Conservation (phyloP, 2,888 invertebrate genomes). For the Yponomeuta cagnagella region DNA sequence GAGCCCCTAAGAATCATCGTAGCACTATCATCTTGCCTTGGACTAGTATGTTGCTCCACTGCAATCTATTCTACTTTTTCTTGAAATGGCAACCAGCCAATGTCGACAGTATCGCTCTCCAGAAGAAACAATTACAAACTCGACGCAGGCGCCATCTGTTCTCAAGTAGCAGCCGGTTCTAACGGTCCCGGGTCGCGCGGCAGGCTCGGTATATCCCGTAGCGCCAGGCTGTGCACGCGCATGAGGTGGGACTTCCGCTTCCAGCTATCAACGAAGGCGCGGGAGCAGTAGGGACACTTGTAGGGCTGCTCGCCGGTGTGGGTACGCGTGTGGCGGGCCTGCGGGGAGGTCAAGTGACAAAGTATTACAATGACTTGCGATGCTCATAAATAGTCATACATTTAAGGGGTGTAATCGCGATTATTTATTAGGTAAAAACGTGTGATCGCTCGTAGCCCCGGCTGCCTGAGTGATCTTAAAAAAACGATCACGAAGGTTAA, state of each 20-base stretch:
- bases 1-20: too few relatives aligned
- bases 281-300: constrained; percentile 52
- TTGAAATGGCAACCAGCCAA: too few relatives aligned
- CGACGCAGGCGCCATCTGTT: neutral
- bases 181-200: constrained; percentile 26
- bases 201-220: constrained; percentile 54
- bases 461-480: too few relatives aligned
- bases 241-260: constrained; percentile 66
- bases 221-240: constrained; percentile 50
- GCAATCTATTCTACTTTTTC: too few relatives aligned
- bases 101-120: too few relatives aligned
- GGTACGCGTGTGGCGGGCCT: constrained; percentile 58
- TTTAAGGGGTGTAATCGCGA: too few relatives aligned
- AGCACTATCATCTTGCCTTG: too few relatives aligned
- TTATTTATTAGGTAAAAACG: too few relatives aligned
- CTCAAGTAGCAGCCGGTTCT: neutral
- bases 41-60: too few relatives aligned
- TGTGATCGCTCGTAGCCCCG: too few relatives aligned
- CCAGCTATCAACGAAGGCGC: constrained; percentile 64
- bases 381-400: too few relatives aligned
- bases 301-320: constrained; percentile 66
- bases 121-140: neutral
- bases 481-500: too few relatives aligned
- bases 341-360: constrained; percentile 10
- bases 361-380: neutral